These are phyloP conservation scores for Nymphalis io DNA, from an alignment of 1,140 invertebrate species.

Conservation along the genomic window DNA sequence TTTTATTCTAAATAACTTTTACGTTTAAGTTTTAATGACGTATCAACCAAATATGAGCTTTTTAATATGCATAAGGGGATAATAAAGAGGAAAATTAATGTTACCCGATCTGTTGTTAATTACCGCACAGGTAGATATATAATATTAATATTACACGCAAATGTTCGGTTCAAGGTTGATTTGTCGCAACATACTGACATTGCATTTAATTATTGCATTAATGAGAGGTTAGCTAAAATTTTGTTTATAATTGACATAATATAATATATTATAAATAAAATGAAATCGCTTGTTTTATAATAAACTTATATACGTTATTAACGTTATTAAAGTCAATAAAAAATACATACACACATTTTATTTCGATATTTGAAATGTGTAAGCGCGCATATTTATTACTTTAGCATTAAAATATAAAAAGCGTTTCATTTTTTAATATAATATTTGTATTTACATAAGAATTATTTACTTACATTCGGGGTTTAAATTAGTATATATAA, in stretches of 20 bases:
- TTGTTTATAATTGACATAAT: neutral
- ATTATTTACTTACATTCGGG: too few species aligned
- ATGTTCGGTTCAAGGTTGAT: slow-evolving; percentile 8
- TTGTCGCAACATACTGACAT: slow-evolving; percentile 14
- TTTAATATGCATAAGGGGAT: slow-evolving; percentile 14
- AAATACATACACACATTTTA: too few species aligned
- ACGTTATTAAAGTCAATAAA: too few species aligned
- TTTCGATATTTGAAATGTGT: too few species aligned
- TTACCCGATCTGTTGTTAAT: neutral
- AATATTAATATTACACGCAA: slow-evolving; percentile 16
- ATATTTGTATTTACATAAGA: too few species aligned
- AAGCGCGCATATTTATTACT: too few species aligned
- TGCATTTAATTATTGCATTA: slow-evolving; percentile 16
- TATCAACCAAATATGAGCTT: slow-evolving; percentile 16
- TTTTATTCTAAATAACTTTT: slow-evolving; percentile 10
- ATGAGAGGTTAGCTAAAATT: neutral
- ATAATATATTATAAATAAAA: neutral
- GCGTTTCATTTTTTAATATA: too few species aligned
- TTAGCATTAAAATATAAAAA: too few species aligned
- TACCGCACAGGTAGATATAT: neutral
- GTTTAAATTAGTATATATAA: too few species aligned
- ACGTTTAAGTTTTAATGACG: slow-evolving; percentile 9
- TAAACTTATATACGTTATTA: too few species aligned
- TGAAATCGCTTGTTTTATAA: too few species aligned
- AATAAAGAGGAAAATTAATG: slow-evolving; percentile 17